These are phyloP conservation scores for Enteromius unitaeniatus DNA, from an alignment of 2,797 vertebrate species.

Conservation along the genomic window DNA sequence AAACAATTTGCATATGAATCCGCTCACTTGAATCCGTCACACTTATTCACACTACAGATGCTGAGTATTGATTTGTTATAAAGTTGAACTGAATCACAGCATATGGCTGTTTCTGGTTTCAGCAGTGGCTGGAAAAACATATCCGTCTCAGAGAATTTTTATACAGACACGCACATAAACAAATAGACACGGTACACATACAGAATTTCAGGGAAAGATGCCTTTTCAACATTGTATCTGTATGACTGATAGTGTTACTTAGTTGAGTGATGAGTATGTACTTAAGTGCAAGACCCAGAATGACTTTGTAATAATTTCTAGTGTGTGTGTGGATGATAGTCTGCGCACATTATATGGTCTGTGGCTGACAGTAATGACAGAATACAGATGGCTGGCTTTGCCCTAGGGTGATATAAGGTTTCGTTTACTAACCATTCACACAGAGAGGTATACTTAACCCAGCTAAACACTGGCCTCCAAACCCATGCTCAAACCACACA, in stretches of 20 bases:
- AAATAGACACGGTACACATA: background rate
- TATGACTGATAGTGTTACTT: background rate
- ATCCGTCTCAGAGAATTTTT: background rate
- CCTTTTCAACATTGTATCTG: background rate
- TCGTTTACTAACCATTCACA: constrained; percentile 47
- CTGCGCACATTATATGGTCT: constrained; percentile 34
- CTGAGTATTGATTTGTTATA: background rate
- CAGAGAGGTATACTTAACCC: constrained; percentile 56
- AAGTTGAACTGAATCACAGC: background rate
- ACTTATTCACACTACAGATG: background rate
- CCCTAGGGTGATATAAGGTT: constrained; percentile 44
- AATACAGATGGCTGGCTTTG: constrained; percentile 39
- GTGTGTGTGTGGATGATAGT: constrained; percentile 14
- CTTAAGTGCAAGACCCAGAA: background rate
- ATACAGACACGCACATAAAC: background rate
- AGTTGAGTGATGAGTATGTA: constrained; percentile 3
- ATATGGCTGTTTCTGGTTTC: background rate
- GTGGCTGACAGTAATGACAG: constrained; percentile 48
- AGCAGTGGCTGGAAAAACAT: background rate
- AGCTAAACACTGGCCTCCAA: constrained; percentile 71
- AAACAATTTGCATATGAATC: no score
- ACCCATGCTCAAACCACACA: constrained; percentile 53
- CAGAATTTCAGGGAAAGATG: background rate
- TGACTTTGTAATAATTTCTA: constrained; percentile 31
- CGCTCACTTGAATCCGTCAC: no score